These are phyloP conservation scores for Acholoe squamosa DNA, from an alignment of 2,888 invertebrate genomes.

Conservation along the genomic window DNA sequence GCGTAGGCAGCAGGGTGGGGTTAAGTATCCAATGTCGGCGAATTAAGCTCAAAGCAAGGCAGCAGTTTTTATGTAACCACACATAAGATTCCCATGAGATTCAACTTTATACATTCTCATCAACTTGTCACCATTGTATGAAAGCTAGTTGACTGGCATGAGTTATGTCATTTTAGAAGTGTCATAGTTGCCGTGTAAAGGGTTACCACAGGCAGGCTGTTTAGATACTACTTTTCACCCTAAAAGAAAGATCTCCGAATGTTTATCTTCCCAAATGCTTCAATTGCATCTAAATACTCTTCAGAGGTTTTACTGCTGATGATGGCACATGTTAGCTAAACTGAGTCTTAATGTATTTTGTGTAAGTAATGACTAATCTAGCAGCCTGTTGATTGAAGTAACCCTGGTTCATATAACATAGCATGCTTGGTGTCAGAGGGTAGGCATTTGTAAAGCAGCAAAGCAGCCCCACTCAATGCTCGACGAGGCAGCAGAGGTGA, in stretches of 20 bases:
- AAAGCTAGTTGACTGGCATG: not conserved
- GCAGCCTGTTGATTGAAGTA: not conserved
- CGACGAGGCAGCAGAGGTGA: constrained; percentile 38
- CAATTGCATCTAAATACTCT: no score
- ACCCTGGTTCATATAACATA: not conserved
- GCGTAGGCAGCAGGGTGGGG: no score
- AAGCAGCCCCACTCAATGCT: not conserved
- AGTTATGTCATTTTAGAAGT: no score
- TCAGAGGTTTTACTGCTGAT: no score
- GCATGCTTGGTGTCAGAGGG: not conserved
- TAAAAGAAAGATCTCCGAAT: no score
- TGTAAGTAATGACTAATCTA: not conserved
- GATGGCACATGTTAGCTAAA: no score
- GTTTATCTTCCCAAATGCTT: no score
- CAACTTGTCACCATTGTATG: not conserved
- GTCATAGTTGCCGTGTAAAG: no score
- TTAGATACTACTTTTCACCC: no score
- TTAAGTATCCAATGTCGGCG: no score
- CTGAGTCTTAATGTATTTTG: not conserved
- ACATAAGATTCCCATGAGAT: not conserved
- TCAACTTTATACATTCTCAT: not conserved
- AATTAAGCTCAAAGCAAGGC: constrained; percentile 24
- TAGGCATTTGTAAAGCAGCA: no score
- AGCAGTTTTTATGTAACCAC: constrained; percentile 16
- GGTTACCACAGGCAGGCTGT: no score